Evolutionary conservation across 1,140 invertebrate species (phyloP), one percentile per base, ranked within the genome.

Genomic region (Sitodiplosis mosellana): DNA sequence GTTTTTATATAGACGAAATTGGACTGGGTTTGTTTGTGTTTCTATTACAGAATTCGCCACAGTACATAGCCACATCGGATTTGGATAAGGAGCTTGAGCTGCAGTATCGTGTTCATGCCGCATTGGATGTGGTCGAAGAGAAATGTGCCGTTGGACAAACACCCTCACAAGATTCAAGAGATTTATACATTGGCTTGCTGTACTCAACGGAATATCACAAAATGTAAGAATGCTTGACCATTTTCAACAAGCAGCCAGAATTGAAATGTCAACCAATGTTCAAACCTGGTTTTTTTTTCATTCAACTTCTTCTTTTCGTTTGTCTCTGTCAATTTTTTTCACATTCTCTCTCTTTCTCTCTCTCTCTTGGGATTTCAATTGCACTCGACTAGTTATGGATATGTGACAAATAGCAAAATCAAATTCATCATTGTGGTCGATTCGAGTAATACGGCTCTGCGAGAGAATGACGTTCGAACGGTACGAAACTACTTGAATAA

Each of bases 161-260:
- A 69, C 71, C 71, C 3, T 61, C 65, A 11, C 70, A 73, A 40
- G 83, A 87, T 63, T 67, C 80, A 19, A 69, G 87, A 56, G 91
- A 97, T 64, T 70, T 94, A 1, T 96, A 94, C 65, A 73, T 96
- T 36, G 91, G 91, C 18, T 68, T 90, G 45, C 69, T 97, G 1
- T 92, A 91, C 68, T 86, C 89, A 2, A 87, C 90, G n/a, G 92
- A 96, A 71, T 89, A 89, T 54, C 90, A 92, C 65, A 95, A 91
- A 80, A 87, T 95, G 87, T 94, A 81, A 53, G 53, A 55, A 43
- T 46, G n/a, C 33, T 19, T 48, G 15, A 20, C 20, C 38, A 12
- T 40, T 12, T 36, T 27, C 18, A 17, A n/a, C n/a, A n/a, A n/a
- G n/a, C n/a, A n/a, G n/a, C n/a, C n/a, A 14, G 15, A 45, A 42